Conservation (phyloP, 2,797 vertebrate genomes). For the Microctenopoma steveboyesi region DNA sequence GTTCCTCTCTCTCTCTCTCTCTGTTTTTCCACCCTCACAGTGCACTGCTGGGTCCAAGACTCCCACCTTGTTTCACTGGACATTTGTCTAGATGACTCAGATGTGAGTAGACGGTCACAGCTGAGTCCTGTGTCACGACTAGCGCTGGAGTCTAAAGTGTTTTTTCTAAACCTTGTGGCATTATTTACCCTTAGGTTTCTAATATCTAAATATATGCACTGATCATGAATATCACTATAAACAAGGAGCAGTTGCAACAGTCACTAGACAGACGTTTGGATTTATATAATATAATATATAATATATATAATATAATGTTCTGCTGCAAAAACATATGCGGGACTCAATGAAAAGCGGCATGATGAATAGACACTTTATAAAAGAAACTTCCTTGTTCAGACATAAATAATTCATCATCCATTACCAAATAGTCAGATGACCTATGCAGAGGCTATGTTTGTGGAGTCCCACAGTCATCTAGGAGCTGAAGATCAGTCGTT, state of each 20-base stretch:
- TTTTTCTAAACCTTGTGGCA: neutral
- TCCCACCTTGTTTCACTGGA: conserved; percentile 48
- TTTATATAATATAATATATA: neutral
- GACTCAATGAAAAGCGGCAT: neutral
- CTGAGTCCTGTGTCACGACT: conserved; percentile 14
- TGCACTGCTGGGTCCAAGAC: conserved; percentile 65
- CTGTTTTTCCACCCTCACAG: conserved; percentile 70
- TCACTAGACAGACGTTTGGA: neutral
- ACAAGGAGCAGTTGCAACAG: neutral
- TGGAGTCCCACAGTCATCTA: conserved; percentile 30
- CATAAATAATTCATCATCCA: conserved; percentile 48
- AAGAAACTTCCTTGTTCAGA: conserved; percentile 20
- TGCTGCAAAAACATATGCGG: neutral
- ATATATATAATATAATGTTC: neutral
- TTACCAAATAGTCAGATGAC: conserved; percentile 38
- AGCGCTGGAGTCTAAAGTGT: conserved; percentile 30
- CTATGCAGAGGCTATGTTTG: conserved; percentile 39
- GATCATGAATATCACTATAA: neutral
- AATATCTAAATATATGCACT: neutral
- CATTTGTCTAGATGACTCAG: conserved; percentile 53
- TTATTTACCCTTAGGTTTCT: conserved; percentile 1
- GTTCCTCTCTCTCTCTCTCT: conserved; percentile 56
- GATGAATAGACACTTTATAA: conserved; percentile 6
- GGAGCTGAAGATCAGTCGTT: conserved; percentile 37
- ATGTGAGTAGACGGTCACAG: conserved; percentile 22